These are phyloP conservation scores for Vanessa tameamea DNA, from an alignment of 1,140 invertebrate genomes.

Conservation along the genomic window DNA sequence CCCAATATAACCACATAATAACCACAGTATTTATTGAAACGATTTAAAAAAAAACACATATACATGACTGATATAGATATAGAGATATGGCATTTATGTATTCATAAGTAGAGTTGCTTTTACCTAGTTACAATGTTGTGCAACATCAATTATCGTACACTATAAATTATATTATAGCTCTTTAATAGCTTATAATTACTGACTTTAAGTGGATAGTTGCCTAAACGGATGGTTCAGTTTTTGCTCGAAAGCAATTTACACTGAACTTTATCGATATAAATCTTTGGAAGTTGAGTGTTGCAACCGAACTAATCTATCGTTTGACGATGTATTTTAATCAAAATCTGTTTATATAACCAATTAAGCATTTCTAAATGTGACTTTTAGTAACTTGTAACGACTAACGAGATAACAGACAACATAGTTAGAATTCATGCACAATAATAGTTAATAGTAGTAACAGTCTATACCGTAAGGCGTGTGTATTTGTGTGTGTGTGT, in stretches of 20 bases:
- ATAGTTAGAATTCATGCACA: neutral
- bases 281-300: constrained; percentile 40
- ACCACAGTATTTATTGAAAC: too few species aligned
- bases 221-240: constrained; percentile 43
- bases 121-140: neutral
- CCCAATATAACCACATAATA: too few species aligned
- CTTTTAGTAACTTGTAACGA: constrained; percentile 5
- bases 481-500: too few species aligned
- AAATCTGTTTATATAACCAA: constrained; percentile 32
- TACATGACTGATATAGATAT: too few species aligned
- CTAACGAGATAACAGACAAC: neutral
- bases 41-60: too few species aligned
- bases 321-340: constrained; percentile 37
- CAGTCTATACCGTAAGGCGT: too few species aligned
- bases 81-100: too few species aligned
- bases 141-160: too few species aligned
- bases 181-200: neutral
- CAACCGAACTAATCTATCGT: constrained; percentile 34
- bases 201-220: constrained; percentile 21
- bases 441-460: too few species aligned
- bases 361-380: constrained; percentile 19
- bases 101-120: neutral
- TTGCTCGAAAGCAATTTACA: constrained; percentile 47
- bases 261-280: constrained; percentile 48
- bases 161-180: neutral